Evolutionary conservation across 2,797 vertebrate genomes (phyloP), one percentile per base, ranked within the genome.

Genomic region (Pangasius djambal): DNA sequence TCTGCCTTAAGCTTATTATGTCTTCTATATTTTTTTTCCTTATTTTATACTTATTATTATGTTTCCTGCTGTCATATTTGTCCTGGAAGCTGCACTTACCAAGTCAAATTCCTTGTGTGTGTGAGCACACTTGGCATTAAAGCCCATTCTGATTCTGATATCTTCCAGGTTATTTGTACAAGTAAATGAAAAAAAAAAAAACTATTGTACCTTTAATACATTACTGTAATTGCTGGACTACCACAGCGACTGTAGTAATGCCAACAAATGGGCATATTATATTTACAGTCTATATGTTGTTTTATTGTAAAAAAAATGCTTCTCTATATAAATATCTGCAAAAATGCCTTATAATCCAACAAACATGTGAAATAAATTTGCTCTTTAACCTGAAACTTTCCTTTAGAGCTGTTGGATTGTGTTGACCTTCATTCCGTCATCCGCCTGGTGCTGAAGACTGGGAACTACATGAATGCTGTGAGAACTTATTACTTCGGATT

Each of bases 391-490:
- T 28, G 16, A 52, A 20, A 89, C 75, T 84, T 37, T 57, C 40
- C 89, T 87, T 72, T 88, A 97, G 97, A 97, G 93, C 92, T 97
- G 50, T 74, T 97, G 94, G 92, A 94, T 63, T 97, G 96, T 25
- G 94, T 94, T 72, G 91, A 96, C 85, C 94, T 98, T 48, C 97
- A 97, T 88, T 93, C 95, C 55, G 89, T 97, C 85, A 96, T 97
- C 78, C 96, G 94, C 2, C 93, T 97, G 90, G 96, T 98, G 31
- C 93, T 97, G 90, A 97, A 97, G 91, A 95, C 96, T 0, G 97
- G 97, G 44, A 98, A 97, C 92, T 96, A 97, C 93, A 96, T 97
- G 96, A 97, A 97, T 63, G 95, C 96, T 31, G 97, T 97, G 87
- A 96, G 96, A 94, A 2, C 44, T 28, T 57, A 2, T 28, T 75